Evolutionary conservation across 92 coral and sea anemone genomes (phyloP).

Genomic region (Paramuricea clavata): DNA sequence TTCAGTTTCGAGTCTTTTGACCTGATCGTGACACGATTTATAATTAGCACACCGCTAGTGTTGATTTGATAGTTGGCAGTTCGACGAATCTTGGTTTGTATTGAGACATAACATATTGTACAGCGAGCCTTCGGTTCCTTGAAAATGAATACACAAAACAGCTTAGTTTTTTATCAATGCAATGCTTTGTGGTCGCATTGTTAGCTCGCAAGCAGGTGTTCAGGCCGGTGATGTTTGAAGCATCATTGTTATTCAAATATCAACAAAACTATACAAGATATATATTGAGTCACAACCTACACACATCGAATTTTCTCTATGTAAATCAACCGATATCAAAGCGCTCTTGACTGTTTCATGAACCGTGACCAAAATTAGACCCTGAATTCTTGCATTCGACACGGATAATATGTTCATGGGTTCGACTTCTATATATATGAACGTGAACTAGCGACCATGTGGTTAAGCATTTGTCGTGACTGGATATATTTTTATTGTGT

Average conservation of each 20-base stretch:
- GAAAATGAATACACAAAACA: neutral
- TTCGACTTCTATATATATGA: neutral
- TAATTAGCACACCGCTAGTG: neutral
- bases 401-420: neutral
- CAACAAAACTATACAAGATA: neutral
- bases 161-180: constrained; percentile 23
- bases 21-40: neutral
- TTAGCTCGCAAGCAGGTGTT: constrained; percentile 34
- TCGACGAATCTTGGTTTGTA: neutral
- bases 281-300: constrained; percentile 9
- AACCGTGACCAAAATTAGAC: constrained; percentile 12
- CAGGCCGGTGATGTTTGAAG: neutral
- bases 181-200: constrained; percentile 45
- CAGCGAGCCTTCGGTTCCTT: neutral
- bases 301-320: neutral
- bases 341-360: neutral
- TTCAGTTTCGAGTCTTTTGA: neutral
- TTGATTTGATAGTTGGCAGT: neutral
- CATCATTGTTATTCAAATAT: constrained; percentile 46
- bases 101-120: neutral
- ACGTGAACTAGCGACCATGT: neutral
- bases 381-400: neutral
- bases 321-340: neutral
- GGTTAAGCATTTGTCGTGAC: neutral
- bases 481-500: neutral